phyloP scores from a whole-genome alignment of 2,888 invertebrate species.

The Pycnomerus fuliginosus region DNA sequence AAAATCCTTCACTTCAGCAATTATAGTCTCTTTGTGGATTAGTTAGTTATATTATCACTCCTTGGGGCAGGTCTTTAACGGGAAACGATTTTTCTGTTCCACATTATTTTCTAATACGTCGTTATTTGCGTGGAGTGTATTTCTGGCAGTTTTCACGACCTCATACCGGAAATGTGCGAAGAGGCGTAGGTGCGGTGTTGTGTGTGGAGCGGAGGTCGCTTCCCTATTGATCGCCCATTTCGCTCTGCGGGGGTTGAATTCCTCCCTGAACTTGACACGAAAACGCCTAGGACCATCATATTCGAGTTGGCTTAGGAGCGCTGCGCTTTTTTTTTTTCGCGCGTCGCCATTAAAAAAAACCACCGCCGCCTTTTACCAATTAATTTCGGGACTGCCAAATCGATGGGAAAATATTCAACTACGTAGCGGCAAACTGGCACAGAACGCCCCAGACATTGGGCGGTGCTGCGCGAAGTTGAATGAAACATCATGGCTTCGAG shows the following conservation, averaged over 20 bases:
- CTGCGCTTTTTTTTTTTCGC: too few species aligned
- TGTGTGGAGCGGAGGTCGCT: conserved; percentile 29
- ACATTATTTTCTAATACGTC: not conserved
- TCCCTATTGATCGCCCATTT: conserved; percentile 34
- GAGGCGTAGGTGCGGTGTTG: conserved; percentile 31
- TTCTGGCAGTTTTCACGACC: conserved; percentile 23
- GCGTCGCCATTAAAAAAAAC: too few species aligned
- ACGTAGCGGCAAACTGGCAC: conserved; percentile 39
- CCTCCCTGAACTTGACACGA: conserved; percentile 32
- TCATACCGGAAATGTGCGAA: conserved; percentile 31
- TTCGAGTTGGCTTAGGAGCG: too few species aligned
- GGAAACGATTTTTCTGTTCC: not conserved
- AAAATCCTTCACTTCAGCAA: too few species aligned
- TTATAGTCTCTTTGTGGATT: too few species aligned
- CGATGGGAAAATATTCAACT: too few species aligned
- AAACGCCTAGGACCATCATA: too few species aligned
- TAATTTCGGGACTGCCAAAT: too few species aligned
- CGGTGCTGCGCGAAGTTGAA: conserved; percentile 50
- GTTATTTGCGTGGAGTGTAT: conserved; percentile 1
- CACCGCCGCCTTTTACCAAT: too few species aligned
- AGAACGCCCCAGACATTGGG: conserved; percentile 47
- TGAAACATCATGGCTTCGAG: conserved; percentile 45
- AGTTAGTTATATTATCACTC: too few species aligned
- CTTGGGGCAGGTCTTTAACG: too few species aligned
- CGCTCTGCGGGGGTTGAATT: conserved; percentile 26